phyloP scores from a whole-genome alignment of 1,140 invertebrate species.

The Papilio glaucus region DNA sequence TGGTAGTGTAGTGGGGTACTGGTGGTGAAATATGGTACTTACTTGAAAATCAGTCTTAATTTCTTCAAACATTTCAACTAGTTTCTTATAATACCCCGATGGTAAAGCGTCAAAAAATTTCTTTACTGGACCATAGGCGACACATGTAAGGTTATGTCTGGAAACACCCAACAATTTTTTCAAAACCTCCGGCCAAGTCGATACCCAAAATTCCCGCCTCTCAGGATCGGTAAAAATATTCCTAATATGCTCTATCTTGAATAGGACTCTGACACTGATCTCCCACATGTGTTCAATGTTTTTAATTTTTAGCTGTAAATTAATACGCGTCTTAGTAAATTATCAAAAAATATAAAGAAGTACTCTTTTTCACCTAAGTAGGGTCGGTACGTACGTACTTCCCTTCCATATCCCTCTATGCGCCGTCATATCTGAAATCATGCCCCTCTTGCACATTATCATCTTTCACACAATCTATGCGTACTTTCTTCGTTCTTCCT shows the following conservation, averaged over 20 bases:
- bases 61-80: constrained; percentile 80
- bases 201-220: constrained; percentile 83
- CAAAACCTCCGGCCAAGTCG: constrained; percentile 83
- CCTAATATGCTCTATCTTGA: constrained; percentile 84
- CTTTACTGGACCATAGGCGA: constrained; percentile 84
- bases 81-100: constrained; percentile 78
- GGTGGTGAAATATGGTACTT: too few relatives aligned
- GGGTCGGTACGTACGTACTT: too few relatives aligned
- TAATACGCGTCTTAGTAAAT: not conserved
- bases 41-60: constrained; percentile 85
- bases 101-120: constrained; percentile 82
- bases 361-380: too few relatives aligned
- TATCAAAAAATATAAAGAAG: too few relatives aligned
- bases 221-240: constrained; percentile 85
- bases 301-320: constrained; percentile 82
- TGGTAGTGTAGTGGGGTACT: too few relatives aligned
- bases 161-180: constrained; percentile 84
- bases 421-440: too few relatives aligned
- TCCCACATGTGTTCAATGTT: constrained; percentile 86
- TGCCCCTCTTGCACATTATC: too few relatives aligned
- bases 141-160: constrained; percentile 83
- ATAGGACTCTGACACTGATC: constrained; percentile 83
- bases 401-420: too few relatives aligned
- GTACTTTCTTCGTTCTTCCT: too few relatives aligned
- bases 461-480: too few relatives aligned